These are phyloP conservation scores for Apoda limacodes DNA, from an alignment of 2,888 invertebrate species.

Conservation along the genomic window DNA sequence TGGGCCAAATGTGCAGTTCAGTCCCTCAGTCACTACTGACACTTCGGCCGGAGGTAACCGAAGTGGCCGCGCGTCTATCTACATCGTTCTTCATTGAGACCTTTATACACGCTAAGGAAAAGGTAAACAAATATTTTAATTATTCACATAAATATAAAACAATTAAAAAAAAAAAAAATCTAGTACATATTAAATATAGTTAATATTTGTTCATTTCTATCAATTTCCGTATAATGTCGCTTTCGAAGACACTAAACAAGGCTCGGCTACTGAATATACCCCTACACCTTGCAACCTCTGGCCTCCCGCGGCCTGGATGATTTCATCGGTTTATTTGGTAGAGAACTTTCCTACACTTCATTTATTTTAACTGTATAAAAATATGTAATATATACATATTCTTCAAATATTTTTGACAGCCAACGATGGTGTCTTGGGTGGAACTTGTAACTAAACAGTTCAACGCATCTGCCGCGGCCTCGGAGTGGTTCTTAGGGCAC, in stretches of 20 bases:
- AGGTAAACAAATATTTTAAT: slow-evolving; percentile 61
- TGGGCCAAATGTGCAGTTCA: slow-evolving; percentile 96
- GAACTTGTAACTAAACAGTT: slow-evolving; percentile 95
- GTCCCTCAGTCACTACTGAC: slow-evolving; percentile 90
- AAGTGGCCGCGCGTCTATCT: slow-evolving; percentile 87
- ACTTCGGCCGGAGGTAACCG: slow-evolving; percentile 81
- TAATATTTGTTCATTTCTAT: no score
- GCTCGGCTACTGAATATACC: no score
- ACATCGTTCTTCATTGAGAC: slow-evolving; percentile 97
- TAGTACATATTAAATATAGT: no score
- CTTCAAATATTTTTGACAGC: slow-evolving; percentile 30
- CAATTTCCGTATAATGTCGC: no score
- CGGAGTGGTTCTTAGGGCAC: slow-evolving; percentile 92
- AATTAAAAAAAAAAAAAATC: not conserved
- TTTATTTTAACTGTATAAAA: no score
- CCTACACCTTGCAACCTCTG: no score
- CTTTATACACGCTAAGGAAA: slow-evolving; percentile 96
- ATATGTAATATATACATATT: no score
- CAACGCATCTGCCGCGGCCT: slow-evolving; percentile 89
- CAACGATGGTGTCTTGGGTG: slow-evolving; percentile 97
- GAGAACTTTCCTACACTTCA: no score
- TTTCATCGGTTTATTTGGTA: no score
- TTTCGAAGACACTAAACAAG: no score
- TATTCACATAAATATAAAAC: not conserved
- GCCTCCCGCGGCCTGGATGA: no score